Conservation (phyloP, 2,888 invertebrate genomes). For the Orchesella flavescens region DNA sequence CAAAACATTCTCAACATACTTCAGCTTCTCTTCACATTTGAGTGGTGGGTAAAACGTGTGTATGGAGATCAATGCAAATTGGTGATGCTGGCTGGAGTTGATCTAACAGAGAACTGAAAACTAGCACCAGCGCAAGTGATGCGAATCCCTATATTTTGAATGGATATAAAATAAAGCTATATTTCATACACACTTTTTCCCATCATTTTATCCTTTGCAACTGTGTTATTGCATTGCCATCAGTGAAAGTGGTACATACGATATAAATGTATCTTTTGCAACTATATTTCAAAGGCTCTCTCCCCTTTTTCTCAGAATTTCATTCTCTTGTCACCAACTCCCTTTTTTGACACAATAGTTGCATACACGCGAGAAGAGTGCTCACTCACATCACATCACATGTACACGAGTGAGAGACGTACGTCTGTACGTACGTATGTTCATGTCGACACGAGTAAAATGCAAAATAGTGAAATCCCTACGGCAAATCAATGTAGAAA, state of each 20-base stretch:
- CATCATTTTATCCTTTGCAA: neutral
- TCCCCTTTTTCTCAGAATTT: too few relatives aligned
- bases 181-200: neutral
- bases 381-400: too few relatives aligned
- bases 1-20: too few relatives aligned
- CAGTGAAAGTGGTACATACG: neutral
- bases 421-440: too few relatives aligned
- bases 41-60: too few relatives aligned
- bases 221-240: conserved; percentile 8
- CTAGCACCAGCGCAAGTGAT: neutral
- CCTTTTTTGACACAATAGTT: too few relatives aligned
- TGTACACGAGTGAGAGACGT: too few relatives aligned
- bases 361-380: too few relatives aligned
- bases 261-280: neutral
- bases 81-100: neutral
- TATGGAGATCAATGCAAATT: conserved; percentile 15
- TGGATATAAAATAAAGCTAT: too few relatives aligned
- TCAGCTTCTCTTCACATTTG: too few relatives aligned
- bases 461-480: conserved; percentile 40
- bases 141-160: neutral
- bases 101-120: neutral
- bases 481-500: conserved; percentile 48
- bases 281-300: too few relatives aligned
- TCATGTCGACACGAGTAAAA: conserved; percentile 53
- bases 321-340: too few relatives aligned